These are phyloP conservation scores for Stichopus horrens DNA, from an alignment of 53 echinoderm and acorn worm species.

Conservation along the genomic window DNA sequence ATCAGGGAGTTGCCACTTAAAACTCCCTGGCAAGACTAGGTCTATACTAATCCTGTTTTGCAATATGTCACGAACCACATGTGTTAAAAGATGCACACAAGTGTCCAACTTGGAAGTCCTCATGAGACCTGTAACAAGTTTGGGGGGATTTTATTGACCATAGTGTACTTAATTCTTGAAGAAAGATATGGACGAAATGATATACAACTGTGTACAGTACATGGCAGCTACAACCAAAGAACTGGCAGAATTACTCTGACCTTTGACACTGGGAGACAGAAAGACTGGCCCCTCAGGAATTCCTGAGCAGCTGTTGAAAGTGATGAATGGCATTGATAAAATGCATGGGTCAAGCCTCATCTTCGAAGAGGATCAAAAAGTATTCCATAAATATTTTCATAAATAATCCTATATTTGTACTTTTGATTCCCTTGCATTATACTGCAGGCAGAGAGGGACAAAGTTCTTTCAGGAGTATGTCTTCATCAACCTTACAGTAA, in stretches of 20 bases:
- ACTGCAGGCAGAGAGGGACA: too few species aligned
- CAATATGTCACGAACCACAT: too few species aligned
- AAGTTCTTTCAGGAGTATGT: too few species aligned
- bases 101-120: too few species aligned
- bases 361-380: not conserved
- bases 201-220: conserved; percentile 22
- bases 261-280: not conserved
- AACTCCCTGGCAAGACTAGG: too few species aligned
- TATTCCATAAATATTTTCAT: not conserved
- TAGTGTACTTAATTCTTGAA: not conserved
- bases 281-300: not conserved
- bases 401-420: not conserved
- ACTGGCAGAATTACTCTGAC: not conserved
- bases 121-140: too few species aligned
- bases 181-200: not conserved
- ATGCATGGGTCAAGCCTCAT: not conserved
- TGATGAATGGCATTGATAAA: not conserved
- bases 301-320: not conserved
- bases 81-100: too few species aligned
- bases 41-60: too few species aligned
- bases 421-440: too few species aligned
- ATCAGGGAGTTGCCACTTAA: too few species aligned
- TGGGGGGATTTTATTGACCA: not conserved
- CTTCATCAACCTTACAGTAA: too few species aligned
- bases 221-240: conserved; percentile 3